These are phyloP conservation scores for Agrypnus murinus DNA, from an alignment of 2,888 invertebrate genomes.

Conservation along the genomic window DNA sequence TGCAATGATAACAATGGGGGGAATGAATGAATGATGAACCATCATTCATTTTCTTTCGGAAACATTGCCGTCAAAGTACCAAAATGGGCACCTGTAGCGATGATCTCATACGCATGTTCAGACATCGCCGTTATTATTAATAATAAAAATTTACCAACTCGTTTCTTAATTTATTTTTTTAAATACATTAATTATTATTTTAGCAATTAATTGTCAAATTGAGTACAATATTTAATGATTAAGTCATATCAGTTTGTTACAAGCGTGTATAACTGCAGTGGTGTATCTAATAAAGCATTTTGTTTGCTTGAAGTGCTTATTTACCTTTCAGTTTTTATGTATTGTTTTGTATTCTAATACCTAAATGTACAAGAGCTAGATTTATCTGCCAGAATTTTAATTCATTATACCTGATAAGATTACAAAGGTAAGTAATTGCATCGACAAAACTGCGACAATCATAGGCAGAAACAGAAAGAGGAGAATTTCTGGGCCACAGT, in stretches of 20 bases:
- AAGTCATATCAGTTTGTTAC: constrained; percentile 73
- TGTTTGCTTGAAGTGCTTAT: constrained; percentile 68
- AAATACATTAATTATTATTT: constrained; percentile 56
- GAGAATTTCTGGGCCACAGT: no score
- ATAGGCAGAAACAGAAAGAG: no score
- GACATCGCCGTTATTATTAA: constrained; percentile 62
- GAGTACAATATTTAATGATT: constrained; percentile 71
- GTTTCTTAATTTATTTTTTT: constrained; percentile 65
- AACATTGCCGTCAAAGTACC: not conserved
- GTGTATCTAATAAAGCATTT: constrained; percentile 73
- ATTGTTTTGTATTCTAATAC: no score
- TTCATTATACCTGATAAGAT: no score
- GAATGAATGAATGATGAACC: constrained; percentile 14
- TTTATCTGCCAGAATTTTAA: no score
- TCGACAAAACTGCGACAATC: no score
- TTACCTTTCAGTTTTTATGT: no score
- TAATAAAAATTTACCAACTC: constrained; percentile 64
- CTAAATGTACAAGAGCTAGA: no score
- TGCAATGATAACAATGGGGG: not conserved
- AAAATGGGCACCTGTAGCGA: constrained; percentile 30
- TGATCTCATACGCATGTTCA: constrained; percentile 54
- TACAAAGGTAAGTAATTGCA: no score
- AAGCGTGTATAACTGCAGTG: constrained; percentile 73
- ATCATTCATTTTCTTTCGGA: constrained; percentile 3
- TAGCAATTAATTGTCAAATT: constrained; percentile 66